Evolutionary conservation across 2,888 invertebrate genomes (phyloP).

Genomic region (Escarpia spicata): DNA sequence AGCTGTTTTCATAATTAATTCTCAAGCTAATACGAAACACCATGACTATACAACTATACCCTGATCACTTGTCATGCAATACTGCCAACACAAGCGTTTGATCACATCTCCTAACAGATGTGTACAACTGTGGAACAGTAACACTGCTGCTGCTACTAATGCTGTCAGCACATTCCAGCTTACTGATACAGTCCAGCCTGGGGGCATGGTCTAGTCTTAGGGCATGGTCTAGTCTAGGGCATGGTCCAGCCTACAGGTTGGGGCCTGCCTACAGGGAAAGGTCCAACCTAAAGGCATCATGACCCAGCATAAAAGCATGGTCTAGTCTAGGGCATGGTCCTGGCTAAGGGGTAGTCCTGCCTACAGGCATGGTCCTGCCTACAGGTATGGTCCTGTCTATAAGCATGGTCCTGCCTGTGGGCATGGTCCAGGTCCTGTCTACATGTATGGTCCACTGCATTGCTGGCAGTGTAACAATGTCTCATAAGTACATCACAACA

Average conservation of each 20-base stretch:
- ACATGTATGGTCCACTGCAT: not conserved
- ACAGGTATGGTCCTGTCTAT: not conserved
- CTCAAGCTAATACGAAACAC: not conserved
- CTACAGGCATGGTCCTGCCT: not conserved
- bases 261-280: not conserved
- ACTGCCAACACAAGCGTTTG: not conserved
- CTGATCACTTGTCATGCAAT: not conserved
- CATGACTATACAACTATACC: not conserved
- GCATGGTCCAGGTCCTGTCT: not conserved
- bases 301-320: not conserved
- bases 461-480: not conserved
- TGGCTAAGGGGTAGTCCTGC: not conserved
- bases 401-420: not conserved
- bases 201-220: too few species aligned
- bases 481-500: not conserved
- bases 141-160: not conserved
- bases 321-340: not conserved
- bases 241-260: not conserved
- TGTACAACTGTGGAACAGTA: not conserved
- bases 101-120: not conserved
- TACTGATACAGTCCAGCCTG: too few species aligned
- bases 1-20: not conserved
- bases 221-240: not conserved
- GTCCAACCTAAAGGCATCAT: not conserved
- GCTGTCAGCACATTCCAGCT: not conserved